Evolutionary conservation across 2,113 vertebrate genomes (phyloP), one percentile per base, ranked within the genome.

Genomic region (Myodes glareolus): DNA sequence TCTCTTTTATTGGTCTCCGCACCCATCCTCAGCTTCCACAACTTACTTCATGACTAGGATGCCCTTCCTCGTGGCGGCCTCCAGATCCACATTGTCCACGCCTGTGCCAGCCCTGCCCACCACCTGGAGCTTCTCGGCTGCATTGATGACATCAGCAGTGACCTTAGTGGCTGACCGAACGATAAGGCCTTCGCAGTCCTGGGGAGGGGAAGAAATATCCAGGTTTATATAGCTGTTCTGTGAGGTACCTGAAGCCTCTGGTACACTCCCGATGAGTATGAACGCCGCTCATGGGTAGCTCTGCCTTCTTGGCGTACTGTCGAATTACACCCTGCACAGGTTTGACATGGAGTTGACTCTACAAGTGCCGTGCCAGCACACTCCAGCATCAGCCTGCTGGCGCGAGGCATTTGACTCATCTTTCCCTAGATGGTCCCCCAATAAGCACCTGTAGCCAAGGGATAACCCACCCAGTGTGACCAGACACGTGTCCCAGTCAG

Each of bases 21-120:
- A n/a, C 4, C 63, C 19, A 10, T 3, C 47, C 17, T 25, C 39
- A 2, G 29, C 21, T 70, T 31, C n/a, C 52, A 36, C 0, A 0
- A 94, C 98, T 99, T 98, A 99, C 99, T 99, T 99, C 99, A 99
- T 99, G 87, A 99, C 99, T 93, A 99, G 99, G 72, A 99, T 94
- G 7, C 99, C 99, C 92, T 98, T 99, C 95, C 99, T 99, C 4
- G 99, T 99, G 1, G 99, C 99, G 0, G 99, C 99, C 21, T 99
- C 99, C 86, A 99, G 99, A 0, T 99, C 99, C 96, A 99, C 99
- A 0, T 99, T 99, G 98, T 99, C 99, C 91, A 99, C 99, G 0
- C 99, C 99, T 0, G 99, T 99, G 67, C 99, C 99, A 0, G 99
- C 99, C 98, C 99, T 98, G 85, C 99, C 99, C 88, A 99, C 99